phyloP scores from a whole-genome alignment of 2,888 invertebrate species.

The Busseola fusca region DNA sequence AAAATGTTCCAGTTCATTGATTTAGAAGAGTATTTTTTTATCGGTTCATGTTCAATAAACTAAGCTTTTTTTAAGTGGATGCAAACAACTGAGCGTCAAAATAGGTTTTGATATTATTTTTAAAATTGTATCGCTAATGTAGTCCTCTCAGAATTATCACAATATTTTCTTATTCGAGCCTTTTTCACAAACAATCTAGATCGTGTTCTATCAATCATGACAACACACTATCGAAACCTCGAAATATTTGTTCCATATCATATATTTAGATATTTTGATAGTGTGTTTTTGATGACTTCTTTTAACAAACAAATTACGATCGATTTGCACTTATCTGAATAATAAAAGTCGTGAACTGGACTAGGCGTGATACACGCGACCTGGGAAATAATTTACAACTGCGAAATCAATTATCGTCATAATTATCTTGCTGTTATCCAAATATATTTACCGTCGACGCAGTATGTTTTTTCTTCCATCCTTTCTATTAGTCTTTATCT shows the following conservation, averaged over 20 bases:
- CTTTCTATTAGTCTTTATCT: background rate
- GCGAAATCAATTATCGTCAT: background rate
- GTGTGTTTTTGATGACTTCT: background rate
- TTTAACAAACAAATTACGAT: background rate
- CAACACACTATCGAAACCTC: slow-evolving; percentile 7
- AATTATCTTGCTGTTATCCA: background rate
- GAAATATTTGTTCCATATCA: slow-evolving; percentile 17
- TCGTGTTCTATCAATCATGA: slow-evolving; percentile 17
- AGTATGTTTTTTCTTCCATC: background rate
- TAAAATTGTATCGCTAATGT: slow-evolving; percentile 9
- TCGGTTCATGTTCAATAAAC: slow-evolving; percentile 21
- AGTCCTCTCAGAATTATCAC: background rate
- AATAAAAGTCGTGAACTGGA: slow-evolving; percentile 15
- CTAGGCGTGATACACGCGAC: slow-evolving; percentile 5
- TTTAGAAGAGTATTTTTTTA: slow-evolving; percentile 7
- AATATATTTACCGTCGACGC: background rate
- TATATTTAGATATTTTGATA: no score
- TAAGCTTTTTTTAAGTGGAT: slow-evolving; percentile 2
- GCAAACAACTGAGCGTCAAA: slow-evolving; percentile 2
- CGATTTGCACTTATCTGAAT: slow-evolving; percentile 4
- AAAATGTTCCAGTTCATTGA: slow-evolving; percentile 9
- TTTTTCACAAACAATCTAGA: slow-evolving; percentile 5
- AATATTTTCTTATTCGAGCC: background rate
- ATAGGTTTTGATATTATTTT: background rate
- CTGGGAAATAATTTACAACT: background rate